Evolutionary conservation across 2,113 vertebrate species (phyloP), one percentile per base, ranked within the genome.

Genomic region (Oceanites oceanicus): DNA sequence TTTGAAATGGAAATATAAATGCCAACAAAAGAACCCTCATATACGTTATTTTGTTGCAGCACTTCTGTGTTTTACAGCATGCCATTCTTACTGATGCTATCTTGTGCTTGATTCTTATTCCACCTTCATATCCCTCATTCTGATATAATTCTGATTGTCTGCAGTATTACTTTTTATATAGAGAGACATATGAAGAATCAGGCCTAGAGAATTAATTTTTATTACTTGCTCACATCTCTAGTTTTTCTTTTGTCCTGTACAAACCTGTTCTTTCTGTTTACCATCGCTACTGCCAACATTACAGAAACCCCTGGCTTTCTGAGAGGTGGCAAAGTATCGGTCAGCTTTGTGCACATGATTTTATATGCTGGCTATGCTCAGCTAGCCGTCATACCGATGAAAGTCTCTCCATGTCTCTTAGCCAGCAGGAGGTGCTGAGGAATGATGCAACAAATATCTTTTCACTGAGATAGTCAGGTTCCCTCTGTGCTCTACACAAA

Each of bases 11-110:
- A 94, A 79, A 45, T 61, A 71, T 17, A 81, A 77, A 82, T 61
- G 26, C 23, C 66, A 82, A 4, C 14, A 34, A 44, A 72, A 56
- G 53, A 86, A 40, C n/a, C 25, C 16, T 74, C 3, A 2, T 45
- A 36, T 45, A 59, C 0, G 0, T 45, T 2, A 25, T 49, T 61
- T 47, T 3, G 1, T 61, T 73, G 25, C 15, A 77, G n/a, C 36
- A 34, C 15, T 83, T 82, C 40, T 85, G 29, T 70, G 55, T 58
- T 94, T 88, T 45, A 79, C 17, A 72, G 19, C 10, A 22, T 5
- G 0, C 2, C 2, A 1, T 29, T 88, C 81, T 82, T 76, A 59
- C 42, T 73, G 27, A 15, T 61, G 10, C 30, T 72, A 0, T 45
- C 66, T 70, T 70, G 7, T 10, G 7, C 53, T 56, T 50, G 53